These are phyloP conservation scores for Drosophila yakuba DNA, from an alignment of 1,140 invertebrate species.

Conservation along the genomic window DNA sequence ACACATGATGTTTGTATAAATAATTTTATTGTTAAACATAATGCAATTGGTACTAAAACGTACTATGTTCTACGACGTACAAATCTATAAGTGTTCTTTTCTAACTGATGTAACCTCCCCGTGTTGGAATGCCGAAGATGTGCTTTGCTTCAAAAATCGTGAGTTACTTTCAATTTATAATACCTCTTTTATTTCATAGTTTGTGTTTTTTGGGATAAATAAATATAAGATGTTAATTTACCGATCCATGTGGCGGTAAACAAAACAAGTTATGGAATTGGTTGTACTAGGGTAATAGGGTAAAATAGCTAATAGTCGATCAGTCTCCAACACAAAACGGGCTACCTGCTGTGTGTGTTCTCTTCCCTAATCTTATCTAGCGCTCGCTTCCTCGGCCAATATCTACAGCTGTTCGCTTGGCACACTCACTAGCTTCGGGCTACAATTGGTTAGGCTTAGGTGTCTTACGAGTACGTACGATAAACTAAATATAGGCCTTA, in stretches of 20 bases:
- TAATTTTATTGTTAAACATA: conserved; percentile 34
- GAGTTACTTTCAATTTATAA: conserved; percentile 16
- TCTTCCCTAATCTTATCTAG: conserved; percentile 40
- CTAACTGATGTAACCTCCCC: not conserved
- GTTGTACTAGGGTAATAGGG: conserved; percentile 6
- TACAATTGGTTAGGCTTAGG: conserved; percentile 9
- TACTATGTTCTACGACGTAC: conserved; percentile 13
- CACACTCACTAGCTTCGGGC: conserved; percentile 25
- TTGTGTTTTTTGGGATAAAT: conserved; percentile 9
- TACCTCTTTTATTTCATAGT: conserved; percentile 31
- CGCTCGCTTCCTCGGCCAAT: conserved; percentile 31
- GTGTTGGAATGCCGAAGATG: conserved; percentile 17
- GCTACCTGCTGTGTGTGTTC: conserved; percentile 19
- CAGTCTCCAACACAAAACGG: conserved; percentile 67
- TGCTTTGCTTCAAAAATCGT: conserved; percentile 9
- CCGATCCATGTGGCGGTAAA: not conserved
- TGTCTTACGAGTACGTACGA: conserved; percentile 33
- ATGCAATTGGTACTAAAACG: conserved; percentile 43
- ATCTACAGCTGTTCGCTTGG: conserved; percentile 48
- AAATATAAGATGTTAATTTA: conserved; percentile 15
- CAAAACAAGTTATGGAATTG: conserved; percentile 26
- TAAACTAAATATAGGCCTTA: conserved; percentile 41
- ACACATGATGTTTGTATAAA: not conserved
- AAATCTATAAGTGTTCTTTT: conserved; percentile 3
- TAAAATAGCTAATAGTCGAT: conserved; percentile 34